Evolutionary conservation across 2,888 invertebrate genomes (phyloP).

Genomic region (Diplolepis rosae): DNA sequence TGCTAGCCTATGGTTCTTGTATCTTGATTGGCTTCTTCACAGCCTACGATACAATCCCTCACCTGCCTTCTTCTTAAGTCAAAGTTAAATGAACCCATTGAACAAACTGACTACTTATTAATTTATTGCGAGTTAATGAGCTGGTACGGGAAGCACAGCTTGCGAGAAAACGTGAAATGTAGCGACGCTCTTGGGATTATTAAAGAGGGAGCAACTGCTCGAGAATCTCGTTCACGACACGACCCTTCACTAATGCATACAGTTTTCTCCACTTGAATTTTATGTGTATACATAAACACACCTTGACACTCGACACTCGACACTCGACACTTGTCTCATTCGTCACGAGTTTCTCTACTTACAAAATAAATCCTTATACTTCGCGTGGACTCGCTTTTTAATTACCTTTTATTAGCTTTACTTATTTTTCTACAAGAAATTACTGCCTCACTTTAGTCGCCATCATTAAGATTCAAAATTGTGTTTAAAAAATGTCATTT

Average conservation of each 20-base stretch:
- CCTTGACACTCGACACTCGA: constrained; percentile 17
- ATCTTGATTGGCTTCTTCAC: constrained; percentile 55
- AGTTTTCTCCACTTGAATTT: constrained; percentile 5
- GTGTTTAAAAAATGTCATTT: too few species aligned
- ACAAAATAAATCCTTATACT: neutral
- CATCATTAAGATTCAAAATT: too few species aligned
- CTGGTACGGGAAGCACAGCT: constrained; percentile 8
- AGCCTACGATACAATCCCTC: constrained; percentile 31
- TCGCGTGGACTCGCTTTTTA: neutral
- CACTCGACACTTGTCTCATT: constrained; percentile 25
- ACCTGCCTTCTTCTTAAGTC: neutral
- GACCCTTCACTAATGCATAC: constrained; percentile 14
- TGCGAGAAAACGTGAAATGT: constrained; percentile 18
- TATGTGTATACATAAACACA: constrained; percentile 19
- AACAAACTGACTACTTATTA: constrained; percentile 51
- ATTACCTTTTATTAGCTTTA: neutral
- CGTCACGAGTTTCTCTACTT: neutral
- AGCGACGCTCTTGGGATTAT: neutral
- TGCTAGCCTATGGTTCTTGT: constrained; percentile 54
- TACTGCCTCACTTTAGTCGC: too few species aligned
- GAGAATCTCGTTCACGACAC: constrained; percentile 19
- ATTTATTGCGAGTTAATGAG: constrained; percentile 51
- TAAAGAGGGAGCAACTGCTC: constrained; percentile 13
- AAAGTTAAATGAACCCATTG: constrained; percentile 46
- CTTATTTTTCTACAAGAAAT: too few species aligned